Base-by-base conservation (phyloP, 37 sponge, comb jelly and placozoan genomes). In the Ianthella basta region DNA sequence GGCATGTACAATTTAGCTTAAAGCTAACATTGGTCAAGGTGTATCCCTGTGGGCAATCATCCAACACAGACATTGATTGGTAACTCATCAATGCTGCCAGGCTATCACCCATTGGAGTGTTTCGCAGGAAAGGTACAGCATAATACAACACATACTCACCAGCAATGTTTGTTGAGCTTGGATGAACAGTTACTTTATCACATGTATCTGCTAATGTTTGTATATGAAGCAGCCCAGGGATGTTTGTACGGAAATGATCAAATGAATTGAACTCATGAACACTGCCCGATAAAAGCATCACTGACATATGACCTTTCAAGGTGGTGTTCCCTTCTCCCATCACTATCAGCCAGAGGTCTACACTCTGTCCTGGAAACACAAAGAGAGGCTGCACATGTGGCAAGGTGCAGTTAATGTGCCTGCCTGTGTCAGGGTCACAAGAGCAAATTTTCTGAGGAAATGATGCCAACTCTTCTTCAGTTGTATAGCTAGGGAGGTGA, bases 291-390 rank as follows among this genome's bases (percentile, higher is more conserved):
- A 44, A 44, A 44, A 44, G 3, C 50, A 44, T 3, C 50, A 44
- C 50, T 10, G 50, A 44, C 8, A 44, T 10, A 8, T 44, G 6
- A 10, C 50, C 50, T 10, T 15, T 18, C 18, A 69, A 35, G 4
- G 6, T 30, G 70, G 27, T n/a, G 70, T 75, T 40, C 44, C 36
- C 12, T 12, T 75, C 78, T 53, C 78, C 78, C 15, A 75, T 15
- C 1, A 75, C 78, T 1, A 21, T 44, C 15, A 75, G 25, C n/a
- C 25, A 25, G 15, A 75, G 54, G 4, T 25, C 16, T 36, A 75
- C 3, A 16, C 40, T 39, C 25, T 75, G 78, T 19, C 78, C 78
- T 2, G 54, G 78, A 24, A 40, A 75, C 25, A 75, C 44, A 4
- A 30, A 1, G 8, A 34, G 4, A 18, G 34, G 32, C 4, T 30